Evolutionary conservation across 2,888 invertebrate genomes (phyloP), one percentile per base, ranked within the genome.

Genomic region (Pheosia gnoma): DNA sequence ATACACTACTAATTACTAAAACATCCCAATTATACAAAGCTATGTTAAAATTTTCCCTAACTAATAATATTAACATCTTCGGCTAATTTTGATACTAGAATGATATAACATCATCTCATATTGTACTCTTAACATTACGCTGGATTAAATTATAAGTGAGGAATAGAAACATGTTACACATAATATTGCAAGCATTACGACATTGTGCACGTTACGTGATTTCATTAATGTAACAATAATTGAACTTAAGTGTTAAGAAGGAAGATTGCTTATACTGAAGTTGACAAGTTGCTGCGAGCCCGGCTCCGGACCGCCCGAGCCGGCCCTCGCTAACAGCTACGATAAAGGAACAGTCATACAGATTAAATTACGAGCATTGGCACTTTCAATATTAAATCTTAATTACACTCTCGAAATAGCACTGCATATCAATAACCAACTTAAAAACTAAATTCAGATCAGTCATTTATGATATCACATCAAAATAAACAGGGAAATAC

Each of bases 391-490:
- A 93, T 93, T 93, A 91, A 89, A 88, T 88, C 90, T 93, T 92
- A 94, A 91, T 90, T 92, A 93, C 89, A 91, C 88, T 87, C 88
- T 90, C 88, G 90, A 92, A 92, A 91, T 93, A 94, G 93, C 93
- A 93, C 93, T 93, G 94, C 91, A 88, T 89, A 93, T 91, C 85
- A 89, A 92, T 91, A 93, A 94, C 88, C 93, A 94, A 94, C 94
- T 94, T 94, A 94, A 92, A 93, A 94, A 94, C 94, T 94, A 94
- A 94, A 93, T 93, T 94, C 94, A 94, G 94, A 94, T 94, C 94
- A 94, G 94, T 94, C 94, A 92, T 94, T 94, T 93, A 94, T 94
- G 94, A 94, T 94, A 94, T 94, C 94, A 94, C 94, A 94, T 94
- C 93, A 94, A 94, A 94, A 94, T 93, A 94, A 94, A 93, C 89